These are phyloP conservation scores for Philypnodon macrostomus DNA, from an alignment of 2,797 vertebrate species.

Conservation along the genomic window DNA sequence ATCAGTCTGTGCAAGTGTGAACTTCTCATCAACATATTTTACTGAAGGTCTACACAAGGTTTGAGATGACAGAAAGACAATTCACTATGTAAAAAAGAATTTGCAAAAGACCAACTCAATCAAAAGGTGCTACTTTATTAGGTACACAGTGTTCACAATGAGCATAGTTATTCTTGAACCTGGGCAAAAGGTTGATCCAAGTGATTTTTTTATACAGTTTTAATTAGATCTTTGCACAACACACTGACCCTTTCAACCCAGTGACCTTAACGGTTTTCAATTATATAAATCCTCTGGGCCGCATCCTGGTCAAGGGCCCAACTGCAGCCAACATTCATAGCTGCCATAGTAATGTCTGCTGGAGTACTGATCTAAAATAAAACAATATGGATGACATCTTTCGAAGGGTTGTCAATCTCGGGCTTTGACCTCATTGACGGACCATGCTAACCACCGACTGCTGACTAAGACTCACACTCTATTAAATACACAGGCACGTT, in stretches of 20 bases:
- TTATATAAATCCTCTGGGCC: constrained; percentile 14
- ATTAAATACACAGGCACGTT: constrained; percentile 16
- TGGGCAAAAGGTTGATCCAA: too few relatives aligned
- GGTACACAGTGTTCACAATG: too few relatives aligned
- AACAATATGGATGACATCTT: constrained; percentile 47
- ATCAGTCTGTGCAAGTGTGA: constrained; percentile 30
- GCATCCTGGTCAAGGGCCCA: constrained; percentile 26
- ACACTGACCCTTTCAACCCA: constrained; percentile 28
- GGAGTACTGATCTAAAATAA: constrained; percentile 54
- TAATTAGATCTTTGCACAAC: constrained; percentile 39
- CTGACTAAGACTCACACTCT: constrained; percentile 47
- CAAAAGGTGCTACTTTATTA: not conserved
- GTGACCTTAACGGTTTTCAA: constrained; percentile 27
- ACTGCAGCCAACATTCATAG: constrained; percentile 30
- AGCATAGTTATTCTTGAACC: too few relatives aligned
- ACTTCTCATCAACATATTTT: constrained; percentile 30
- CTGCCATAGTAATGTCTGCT: constrained; percentile 47
- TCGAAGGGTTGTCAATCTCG: constrained; percentile 45
- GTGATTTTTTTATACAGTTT: too few relatives aligned
- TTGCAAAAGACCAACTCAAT: too few relatives aligned
- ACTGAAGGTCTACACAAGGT: not conserved
- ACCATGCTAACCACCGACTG: constrained; percentile 45
- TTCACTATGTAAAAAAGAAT: too few relatives aligned
- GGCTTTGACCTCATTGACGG: constrained; percentile 70
- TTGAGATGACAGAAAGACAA: not conserved